Conservation (phyloP, 2,888 invertebrate species). For the Polydrusus pterygomalis region DNA sequence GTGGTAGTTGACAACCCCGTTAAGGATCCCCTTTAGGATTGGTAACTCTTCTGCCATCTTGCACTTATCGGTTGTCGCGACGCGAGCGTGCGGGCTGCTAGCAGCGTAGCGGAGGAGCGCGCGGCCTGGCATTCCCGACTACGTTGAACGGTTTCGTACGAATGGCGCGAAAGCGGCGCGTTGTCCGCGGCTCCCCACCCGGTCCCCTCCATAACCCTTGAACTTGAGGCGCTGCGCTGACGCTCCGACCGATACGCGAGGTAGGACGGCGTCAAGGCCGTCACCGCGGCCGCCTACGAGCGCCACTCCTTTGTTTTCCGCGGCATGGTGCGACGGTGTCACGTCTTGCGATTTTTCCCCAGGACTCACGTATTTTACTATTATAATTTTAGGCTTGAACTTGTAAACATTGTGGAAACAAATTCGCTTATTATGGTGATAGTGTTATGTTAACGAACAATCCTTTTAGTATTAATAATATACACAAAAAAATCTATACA, state of each 20-base stretch:
- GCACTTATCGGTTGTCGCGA: constrained; percentile 60
- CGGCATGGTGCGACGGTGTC: constrained; percentile 32
- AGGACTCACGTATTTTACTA: neutral
- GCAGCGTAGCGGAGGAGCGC: constrained; percentile 63
- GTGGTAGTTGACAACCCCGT: constrained; percentile 92
- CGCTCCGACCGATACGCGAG: constrained; percentile 60
- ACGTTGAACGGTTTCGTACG: constrained; percentile 48
- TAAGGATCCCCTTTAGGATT: constrained; percentile 92
- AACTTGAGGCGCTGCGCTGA: constrained; percentile 68
- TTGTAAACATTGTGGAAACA: too few species aligned
- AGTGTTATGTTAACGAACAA: too few species aligned
- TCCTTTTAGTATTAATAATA: too few species aligned
- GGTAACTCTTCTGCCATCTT: constrained; percentile 93
- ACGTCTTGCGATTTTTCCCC: neutral
- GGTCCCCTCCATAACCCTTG: constrained; percentile 71
- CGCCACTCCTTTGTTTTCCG: constrained; percentile 56
- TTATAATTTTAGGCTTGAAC: neutral
- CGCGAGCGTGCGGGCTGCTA: constrained; percentile 61
- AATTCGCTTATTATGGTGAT: too few species aligned
- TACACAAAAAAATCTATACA: too few species aligned
- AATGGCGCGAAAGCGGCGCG: constrained; percentile 66
- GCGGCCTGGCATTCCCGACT: constrained; percentile 71
- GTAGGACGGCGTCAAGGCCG: constrained; percentile 61
- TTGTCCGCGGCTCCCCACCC: constrained; percentile 69
- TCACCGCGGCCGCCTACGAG: constrained; percentile 57